These are phyloP conservation scores for Lophius piscatorius DNA, from an alignment of 2,113 vertebrate species.

Conservation along the genomic window DNA sequence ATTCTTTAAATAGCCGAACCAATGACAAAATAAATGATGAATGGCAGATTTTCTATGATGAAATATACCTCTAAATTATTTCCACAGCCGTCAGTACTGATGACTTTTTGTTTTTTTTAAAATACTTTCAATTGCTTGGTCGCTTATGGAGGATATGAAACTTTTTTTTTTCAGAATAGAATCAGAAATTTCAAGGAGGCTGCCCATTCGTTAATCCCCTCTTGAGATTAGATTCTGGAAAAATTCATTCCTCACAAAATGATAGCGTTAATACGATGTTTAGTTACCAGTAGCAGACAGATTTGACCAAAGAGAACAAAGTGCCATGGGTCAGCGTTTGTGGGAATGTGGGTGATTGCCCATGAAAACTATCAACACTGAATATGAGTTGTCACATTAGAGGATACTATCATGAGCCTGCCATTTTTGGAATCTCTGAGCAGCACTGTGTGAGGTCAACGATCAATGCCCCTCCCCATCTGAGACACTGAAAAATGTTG, in stretches of 20 bases:
- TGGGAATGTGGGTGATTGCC: conserved; percentile 6
- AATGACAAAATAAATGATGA: conserved; percentile 6
- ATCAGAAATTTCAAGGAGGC: conserved; percentile 10
- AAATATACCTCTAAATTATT: conserved; percentile 41
- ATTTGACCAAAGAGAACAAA: conserved; percentile 26
- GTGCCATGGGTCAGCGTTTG: conserved; percentile 5
- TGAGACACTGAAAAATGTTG: conserved; percentile 63
- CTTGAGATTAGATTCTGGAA: conserved; percentile 39
- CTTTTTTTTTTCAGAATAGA: conserved; percentile 3
- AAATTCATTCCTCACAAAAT: conserved; percentile 31
- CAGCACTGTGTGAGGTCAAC: conserved; percentile 49
- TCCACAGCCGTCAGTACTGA: conserved; percentile 6
- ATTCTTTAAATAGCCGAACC: background rate
- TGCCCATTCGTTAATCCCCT: conserved; percentile 3
- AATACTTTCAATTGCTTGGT: background rate
- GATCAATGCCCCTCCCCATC: conserved; percentile 24
- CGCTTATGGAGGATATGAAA: conserved; percentile 13
- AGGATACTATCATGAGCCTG: conserved; percentile 42
- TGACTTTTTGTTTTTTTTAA: background rate
- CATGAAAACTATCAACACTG: conserved; percentile 33
- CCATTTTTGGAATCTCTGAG: conserved; percentile 40
- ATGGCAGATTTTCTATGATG: conserved; percentile 34
- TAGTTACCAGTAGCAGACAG: conserved; percentile 38
- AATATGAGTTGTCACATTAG: conserved; percentile 19
- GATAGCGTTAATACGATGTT: conserved; percentile 14